Percentiles rank a stretch among this genome's conserved stretches.
These are phyloP conservation scores for Camponotus pennsylvanicus DNA, from an alignment of 1,140 invertebrate species.

Conservation along the genomic window DNA sequence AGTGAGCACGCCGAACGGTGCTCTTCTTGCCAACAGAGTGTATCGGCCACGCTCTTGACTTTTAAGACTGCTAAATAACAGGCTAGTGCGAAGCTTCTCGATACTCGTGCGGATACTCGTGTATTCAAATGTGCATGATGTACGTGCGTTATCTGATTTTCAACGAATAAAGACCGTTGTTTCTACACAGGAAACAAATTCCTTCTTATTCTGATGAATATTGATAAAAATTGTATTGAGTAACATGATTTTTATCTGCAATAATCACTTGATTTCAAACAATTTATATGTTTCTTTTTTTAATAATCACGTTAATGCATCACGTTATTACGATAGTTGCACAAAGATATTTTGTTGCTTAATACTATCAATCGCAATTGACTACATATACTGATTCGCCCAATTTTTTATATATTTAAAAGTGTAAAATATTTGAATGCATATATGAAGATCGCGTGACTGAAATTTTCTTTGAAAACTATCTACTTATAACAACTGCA, in stretches of 20 bases:
- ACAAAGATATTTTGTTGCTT: neutral
- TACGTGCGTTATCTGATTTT: constrained; percentile 51
- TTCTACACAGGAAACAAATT: constrained; percentile 43
- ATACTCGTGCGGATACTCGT: constrained; percentile 34
- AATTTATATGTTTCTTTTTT: neutral
- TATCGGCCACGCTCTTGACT: constrained; percentile 78
- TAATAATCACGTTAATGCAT: neutral
- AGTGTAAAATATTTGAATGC: constrained; percentile 34
- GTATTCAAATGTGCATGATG: constrained; percentile 48
- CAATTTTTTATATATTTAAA: constrained; percentile 9
- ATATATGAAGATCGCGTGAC: constrained; percentile 46
- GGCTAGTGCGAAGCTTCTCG: constrained; percentile 62
- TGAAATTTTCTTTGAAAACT: constrained; percentile 32
- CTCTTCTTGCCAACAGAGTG: constrained; percentile 78
- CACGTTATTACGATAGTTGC: neutral
- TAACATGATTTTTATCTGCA: neutral
- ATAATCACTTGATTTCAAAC: neutral
- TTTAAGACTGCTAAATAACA: constrained; percentile 72
- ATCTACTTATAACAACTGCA: constrained; percentile 13
- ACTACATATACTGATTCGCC: constrained; percentile 19
- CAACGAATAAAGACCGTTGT: constrained; percentile 21
- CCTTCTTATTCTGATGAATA: constrained; percentile 33
- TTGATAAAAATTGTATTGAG: constrained; percentile 25
- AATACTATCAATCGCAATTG: constrained; percentile 5
- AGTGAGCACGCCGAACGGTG: constrained; percentile 59